A percentile compares a stretch with the other conserved stretches of the same genome.
Evolutionary conservation across 2,113 vertebrate species (phyloP).

Genomic region (Callorhinus ursinus): DNA sequence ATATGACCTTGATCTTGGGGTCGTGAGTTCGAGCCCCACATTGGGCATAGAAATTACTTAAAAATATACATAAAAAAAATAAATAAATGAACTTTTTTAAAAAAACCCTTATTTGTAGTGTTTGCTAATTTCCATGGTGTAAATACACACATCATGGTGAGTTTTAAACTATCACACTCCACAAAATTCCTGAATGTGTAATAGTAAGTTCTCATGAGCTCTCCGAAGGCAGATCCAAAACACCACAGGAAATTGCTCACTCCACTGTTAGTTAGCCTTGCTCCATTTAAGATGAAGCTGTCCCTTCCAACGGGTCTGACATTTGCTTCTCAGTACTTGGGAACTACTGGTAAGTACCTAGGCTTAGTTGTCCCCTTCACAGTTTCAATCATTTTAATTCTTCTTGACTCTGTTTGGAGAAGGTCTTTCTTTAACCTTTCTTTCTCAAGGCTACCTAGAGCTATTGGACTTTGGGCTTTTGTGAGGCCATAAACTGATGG

Average conservation of each 20-base stretch:
- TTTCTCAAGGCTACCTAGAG: neutral
- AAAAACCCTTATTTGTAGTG: neutral
- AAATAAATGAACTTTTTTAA: neutral
- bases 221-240: neutral
- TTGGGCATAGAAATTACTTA: neutral
- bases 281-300: neutral
- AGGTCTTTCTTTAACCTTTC: neutral
- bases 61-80: neutral
- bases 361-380: neutral
- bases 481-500: neutral
- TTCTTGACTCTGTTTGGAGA: neutral
- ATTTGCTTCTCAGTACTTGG: neutral
- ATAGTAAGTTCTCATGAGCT: neutral
- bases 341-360: neutral
- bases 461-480: neutral
- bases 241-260: neutral
- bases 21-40: neutral
- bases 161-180: neutral
- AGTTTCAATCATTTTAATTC: neutral
- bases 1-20: neutral
- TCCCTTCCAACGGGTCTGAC: neutral
- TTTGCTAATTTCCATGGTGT: neutral
- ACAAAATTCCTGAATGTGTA: neutral
- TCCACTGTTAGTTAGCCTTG: neutral
- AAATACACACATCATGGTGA: neutral